Base-by-base conservation (phyloP, 2,113 vertebrate genomes). In the Syngnathoides biaculeatus region DNA sequence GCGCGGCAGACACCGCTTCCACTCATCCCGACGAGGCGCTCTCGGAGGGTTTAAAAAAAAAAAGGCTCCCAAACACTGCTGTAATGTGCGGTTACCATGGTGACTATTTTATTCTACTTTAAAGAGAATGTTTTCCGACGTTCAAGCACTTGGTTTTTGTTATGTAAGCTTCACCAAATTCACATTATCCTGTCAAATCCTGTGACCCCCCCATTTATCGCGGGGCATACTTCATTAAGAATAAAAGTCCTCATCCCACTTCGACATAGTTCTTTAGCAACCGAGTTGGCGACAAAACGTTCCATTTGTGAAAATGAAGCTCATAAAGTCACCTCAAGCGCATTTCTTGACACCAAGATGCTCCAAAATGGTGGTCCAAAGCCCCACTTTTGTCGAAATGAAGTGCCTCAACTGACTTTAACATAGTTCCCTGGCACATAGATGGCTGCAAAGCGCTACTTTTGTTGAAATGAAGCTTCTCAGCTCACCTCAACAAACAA, bases 41-140 rank as follows among this genome's bases (percentile, higher is more conserved):
- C 55, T 57, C 55, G 13, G 8, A 27, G 55, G 14, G 26, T 8
- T 24, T 50, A 20, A 9, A 9, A 9, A n/a, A 50, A 50, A 19
- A n/a, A 56, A 27, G 14, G 3, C 52, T 55, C 22, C 55, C 55
- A 57, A 30, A 57, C 22, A 13, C 2, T 57, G 55, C 26, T 57
- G 55, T 57, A 30, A 57, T 57, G 27, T 57, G 55, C 30, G 26
- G 55, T 57, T 57, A 57, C 55, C 24, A 57, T 57, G 26, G 55
- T 17, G 55, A 57, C 55, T 30, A 15, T 57, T 57, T 19, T 57
- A 57, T 30, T 27, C 2, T 30, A 57, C 55, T 9, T 57, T 19
- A 17, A 57, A 57, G 26, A 15, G 7, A 57, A 57, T 57, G 55
- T 57, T 57, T 30, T 30, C 26, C 26, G 4, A 8, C 55, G 30